Evolutionary conservation across 2,888 invertebrate species (phyloP), one percentile per base, ranked within the genome.

Genomic region (Icerya purchasi): DNA sequence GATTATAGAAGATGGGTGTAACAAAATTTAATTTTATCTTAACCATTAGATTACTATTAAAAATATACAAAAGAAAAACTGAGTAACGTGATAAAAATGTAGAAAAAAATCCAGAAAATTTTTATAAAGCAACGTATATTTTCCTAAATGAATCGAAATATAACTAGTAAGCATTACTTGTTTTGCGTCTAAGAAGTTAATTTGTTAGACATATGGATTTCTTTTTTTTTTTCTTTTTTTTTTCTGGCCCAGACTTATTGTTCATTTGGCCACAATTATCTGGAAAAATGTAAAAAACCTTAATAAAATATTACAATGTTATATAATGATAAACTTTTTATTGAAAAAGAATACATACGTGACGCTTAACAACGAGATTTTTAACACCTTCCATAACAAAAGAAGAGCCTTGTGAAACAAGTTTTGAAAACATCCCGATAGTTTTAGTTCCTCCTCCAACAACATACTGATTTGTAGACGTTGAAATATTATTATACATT

Each of bases 311-410:
- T 53, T 50, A 60, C 49, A 20, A 55, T 10, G 22, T 55, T 22
- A 22, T 3, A 54, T 8, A 20, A n/a, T 55, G 54, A 56, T 24
- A 21, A 19, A 24, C n/a, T 50, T n/a, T n/a, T n/a, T n/a, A n/a
- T n/a, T n/a, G n/a, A n/a, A n/a, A 36, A 36, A 8, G 36, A 8
- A 49, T 54, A 78, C 83, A 80, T 72, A 89, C 90, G 75, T 98
- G 96, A 75, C 89, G 84, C 73, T 98, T 98, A 8, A 98, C 90
- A 20, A 97, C 97, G 67, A 98, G 80, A 77, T 98, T 99, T 73
- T 96, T 93, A 1, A 97, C 96, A 50, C 96, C 98, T 73, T 99
- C 98, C 96, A 98, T 98, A 0, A 98, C 94, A 72, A 98, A 96
- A 49, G 91, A 90, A 0, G 96, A 97, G 22, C 96, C 94, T 70